Conservation (phyloP, 1,140 invertebrate genomes). For the Drosophila neocordata region DNA sequence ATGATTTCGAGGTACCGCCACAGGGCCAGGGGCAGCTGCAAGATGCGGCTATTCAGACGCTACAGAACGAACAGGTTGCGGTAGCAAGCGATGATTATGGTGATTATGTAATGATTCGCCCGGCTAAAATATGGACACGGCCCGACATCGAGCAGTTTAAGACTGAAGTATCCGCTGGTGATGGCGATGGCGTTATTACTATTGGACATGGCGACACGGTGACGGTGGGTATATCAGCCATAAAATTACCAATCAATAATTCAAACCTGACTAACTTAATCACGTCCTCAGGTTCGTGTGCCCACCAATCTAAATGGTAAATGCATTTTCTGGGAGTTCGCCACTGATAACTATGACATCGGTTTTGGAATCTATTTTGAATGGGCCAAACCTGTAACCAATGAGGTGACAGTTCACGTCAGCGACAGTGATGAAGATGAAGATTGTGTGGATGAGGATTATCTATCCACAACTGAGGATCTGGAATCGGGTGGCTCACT, state of each 20-base stretch:
- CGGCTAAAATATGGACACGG: slow-evolving; percentile 97
- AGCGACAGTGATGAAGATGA: slow-evolving; percentile 93
- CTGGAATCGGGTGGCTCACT: slow-evolving; percentile 77
- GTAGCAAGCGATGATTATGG: slow-evolving; percentile 81
- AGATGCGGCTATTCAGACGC: background rate
- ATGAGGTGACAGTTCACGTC: slow-evolving; percentile 93
- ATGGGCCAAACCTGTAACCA: slow-evolving; percentile 94
- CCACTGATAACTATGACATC: slow-evolving; percentile 99
- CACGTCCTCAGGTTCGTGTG: slow-evolving; percentile 88
- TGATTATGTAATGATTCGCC: slow-evolving; percentile 85
- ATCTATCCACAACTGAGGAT: slow-evolving; percentile 81
- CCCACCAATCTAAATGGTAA: slow-evolving; percentile 97
- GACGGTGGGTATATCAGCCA: slow-evolving; percentile 85
- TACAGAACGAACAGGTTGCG: background rate
- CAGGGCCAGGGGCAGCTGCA: slow-evolving; percentile 19
- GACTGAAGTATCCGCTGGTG: slow-evolving; percentile 93
- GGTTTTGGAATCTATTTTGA: slow-evolving; percentile 99
- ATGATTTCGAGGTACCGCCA: slow-evolving; percentile 31
- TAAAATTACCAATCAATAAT: too few species aligned
- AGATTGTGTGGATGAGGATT: slow-evolving; percentile 85
- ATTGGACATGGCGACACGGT: slow-evolving; percentile 99
- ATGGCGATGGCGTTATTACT: slow-evolving; percentile 93
- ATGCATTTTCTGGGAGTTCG: slow-evolving; percentile 99
- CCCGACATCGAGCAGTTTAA: slow-evolving; percentile 97
- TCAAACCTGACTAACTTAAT: background rate